phyloP scores from a whole-genome alignment of 92 coral and sea anemone species.

The Parazoanthus atlanticus region DNA sequence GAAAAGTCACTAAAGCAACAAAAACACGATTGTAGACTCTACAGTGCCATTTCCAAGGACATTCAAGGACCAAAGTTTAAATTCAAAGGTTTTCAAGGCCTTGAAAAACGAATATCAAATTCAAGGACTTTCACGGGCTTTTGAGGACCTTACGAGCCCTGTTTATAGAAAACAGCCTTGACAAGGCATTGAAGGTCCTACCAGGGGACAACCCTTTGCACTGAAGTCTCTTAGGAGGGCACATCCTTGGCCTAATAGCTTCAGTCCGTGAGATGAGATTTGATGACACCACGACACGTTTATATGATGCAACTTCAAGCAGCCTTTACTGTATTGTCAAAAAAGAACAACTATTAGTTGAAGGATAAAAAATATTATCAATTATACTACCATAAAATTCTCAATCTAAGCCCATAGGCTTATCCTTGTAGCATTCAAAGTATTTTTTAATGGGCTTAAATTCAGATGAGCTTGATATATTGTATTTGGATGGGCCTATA shows the following conservation, averaged over 20 bases:
- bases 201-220: constrained; percentile 95
- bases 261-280: constrained; percentile 85
- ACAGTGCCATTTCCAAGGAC: too few relatives aligned
- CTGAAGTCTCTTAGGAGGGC: constrained; percentile 69
- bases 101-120: too few relatives aligned
- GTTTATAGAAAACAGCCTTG: too few relatives aligned
- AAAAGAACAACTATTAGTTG: not conserved
- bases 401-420: not conserved
- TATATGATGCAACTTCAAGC: constrained; percentile 85
- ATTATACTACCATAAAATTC: not conserved
- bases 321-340: constrained; percentile 75
- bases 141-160: too few relatives aligned
- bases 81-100: too few relatives aligned
- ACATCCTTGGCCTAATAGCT: constrained; percentile 84
- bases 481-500: too few relatives aligned
- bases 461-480: too few relatives aligned
- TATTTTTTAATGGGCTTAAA: not conserved
- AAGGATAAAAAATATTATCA: not conserved
- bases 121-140: too few relatives aligned
- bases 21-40: too few relatives aligned
- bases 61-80: too few relatives aligned
- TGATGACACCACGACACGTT: constrained; percentile 97
- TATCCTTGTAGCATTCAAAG: not conserved
- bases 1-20: too few relatives aligned
- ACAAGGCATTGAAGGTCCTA: constrained; percentile 33